Evolutionary conservation across 1,140 invertebrate genomes (phyloP).

Genomic region (Tetragnatha versicolor): DNA sequence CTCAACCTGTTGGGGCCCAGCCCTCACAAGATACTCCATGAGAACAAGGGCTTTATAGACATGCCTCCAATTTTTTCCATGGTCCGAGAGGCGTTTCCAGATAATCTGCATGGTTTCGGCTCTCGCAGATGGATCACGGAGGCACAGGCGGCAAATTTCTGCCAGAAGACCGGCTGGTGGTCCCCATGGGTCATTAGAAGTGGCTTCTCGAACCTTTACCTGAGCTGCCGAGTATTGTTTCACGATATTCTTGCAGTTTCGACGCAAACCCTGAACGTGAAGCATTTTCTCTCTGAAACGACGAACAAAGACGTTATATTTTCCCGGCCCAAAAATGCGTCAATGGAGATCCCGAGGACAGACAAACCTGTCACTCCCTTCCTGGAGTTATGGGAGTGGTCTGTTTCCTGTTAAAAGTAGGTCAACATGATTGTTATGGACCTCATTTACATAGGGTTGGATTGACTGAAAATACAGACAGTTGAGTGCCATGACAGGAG

Average conservation of each 20-base stretch:
- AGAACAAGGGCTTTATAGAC: constrained; percentile 98
- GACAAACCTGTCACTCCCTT: no score
- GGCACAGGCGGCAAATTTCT: constrained; percentile 97
- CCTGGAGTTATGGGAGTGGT: no score
- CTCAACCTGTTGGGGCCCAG: constrained; percentile 92
- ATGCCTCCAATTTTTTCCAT: constrained; percentile 99
- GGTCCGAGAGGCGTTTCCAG: constrained; percentile 97
- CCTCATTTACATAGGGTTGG: no score
- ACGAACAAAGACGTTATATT: no score
- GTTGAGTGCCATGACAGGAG: no score
- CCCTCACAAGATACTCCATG: constrained; percentile 96
- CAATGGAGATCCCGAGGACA: no score
- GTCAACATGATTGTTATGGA: no score
- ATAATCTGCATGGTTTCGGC: constrained; percentile 99
- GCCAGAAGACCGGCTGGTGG: constrained; percentile 98
- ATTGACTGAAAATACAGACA: no score
- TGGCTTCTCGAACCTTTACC: constrained; percentile 96
- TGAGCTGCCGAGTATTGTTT: constrained; percentile 99
- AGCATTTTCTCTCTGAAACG: no score
- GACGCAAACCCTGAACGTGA: constrained; percentile 88
- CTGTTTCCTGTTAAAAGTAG: no score
- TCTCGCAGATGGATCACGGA: constrained; percentile 99
- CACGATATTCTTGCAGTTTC: constrained; percentile 97
- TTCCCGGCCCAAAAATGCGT: no score
- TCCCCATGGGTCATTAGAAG: constrained; percentile 99